Conservation (phyloP, 2,113 vertebrate genomes). For the Microtus oregoni region DNA sequence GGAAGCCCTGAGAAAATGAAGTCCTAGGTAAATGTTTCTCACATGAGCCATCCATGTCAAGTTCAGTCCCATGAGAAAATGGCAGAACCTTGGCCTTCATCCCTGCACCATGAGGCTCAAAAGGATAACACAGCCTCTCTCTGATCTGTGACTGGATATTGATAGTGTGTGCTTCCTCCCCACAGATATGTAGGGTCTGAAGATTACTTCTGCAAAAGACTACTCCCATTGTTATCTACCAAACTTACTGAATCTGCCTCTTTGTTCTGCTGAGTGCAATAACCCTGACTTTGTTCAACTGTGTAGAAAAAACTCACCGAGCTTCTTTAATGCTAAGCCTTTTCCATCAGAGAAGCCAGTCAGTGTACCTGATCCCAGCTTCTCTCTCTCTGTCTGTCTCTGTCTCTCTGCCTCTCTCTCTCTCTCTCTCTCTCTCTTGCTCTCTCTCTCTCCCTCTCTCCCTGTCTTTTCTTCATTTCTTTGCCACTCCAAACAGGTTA, state of each 20-base stretch:
- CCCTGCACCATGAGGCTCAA: too few relatives aligned
- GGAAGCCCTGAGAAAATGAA: not conserved
- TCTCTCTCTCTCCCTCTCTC: too few relatives aligned
- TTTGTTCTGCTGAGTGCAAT: not conserved
- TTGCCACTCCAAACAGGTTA: not conserved
- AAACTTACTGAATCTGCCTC: not conserved
- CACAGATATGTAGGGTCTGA: not conserved
- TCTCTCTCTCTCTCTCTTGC: not conserved
- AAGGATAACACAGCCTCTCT: not conserved
- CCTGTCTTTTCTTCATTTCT: not conserved
- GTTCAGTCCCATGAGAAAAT: not conserved
- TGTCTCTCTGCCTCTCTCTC: too few relatives aligned
- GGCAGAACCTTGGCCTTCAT: too few relatives aligned
- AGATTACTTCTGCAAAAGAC: not conserved
- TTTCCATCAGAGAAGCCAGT: not conserved
- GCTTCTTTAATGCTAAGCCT: not conserved
- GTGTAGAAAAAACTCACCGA: not conserved
- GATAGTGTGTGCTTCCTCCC: not conserved
- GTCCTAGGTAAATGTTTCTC: not conserved
- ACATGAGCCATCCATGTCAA: not conserved
- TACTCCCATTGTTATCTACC: not conserved
- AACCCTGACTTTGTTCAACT: not conserved
- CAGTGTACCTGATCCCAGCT: too few relatives aligned
- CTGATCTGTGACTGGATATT: not conserved
- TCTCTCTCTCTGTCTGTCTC: not conserved